A percentile compares a stretch with the other conserved stretches of the same genome.
Conservation (phyloP, 2,113 vertebrate species). For the Carassius gibelio region DNA sequence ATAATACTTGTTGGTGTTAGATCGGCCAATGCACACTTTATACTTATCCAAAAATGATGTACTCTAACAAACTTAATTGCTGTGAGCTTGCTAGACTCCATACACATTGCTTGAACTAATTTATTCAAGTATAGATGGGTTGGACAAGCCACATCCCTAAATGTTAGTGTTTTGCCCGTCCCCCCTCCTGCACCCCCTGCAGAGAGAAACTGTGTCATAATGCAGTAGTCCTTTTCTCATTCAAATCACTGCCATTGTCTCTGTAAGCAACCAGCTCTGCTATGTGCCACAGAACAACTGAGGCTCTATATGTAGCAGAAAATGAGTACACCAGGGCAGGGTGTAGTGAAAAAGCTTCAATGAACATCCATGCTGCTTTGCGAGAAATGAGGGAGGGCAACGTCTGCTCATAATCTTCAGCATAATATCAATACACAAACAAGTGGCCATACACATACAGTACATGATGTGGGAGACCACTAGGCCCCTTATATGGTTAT, state of each 20-base stretch:
- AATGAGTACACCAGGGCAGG: slow-evolving; percentile 64
- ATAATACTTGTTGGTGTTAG: not conserved
- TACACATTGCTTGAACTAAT: slow-evolving; percentile 67
- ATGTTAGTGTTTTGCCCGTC: slow-evolving; percentile 68
- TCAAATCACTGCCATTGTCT: slow-evolving; percentile 81
- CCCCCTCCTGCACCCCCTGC: slow-evolving; percentile 68
- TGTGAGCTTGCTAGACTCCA: slow-evolving; percentile 67
- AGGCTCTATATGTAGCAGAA: slow-evolving; percentile 69
- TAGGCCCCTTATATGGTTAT: not conserved
- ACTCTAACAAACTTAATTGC: slow-evolving; percentile 70
- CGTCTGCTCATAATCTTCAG: slow-evolving; percentile 59
- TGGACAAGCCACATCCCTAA: slow-evolving; percentile 64
- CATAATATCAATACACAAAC: slow-evolving; percentile 62
- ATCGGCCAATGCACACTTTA: slow-evolving; percentile 66
- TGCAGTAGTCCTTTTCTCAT: slow-evolving; percentile 78
- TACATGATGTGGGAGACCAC: slow-evolving; percentile 6
- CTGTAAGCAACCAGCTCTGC: slow-evolving; percentile 71
- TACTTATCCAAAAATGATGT: slow-evolving; percentile 66
- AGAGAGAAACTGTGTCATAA: slow-evolving; percentile 83
- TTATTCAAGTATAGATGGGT: slow-evolving; percentile 70
- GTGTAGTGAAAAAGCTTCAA: slow-evolving; percentile 58
- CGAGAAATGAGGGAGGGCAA: slow-evolving; percentile 25
- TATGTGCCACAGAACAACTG: slow-evolving; percentile 75
- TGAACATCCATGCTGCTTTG: slow-evolving; percentile 50
- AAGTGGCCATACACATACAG: slow-evolving; percentile 43